A percentile compares a stretch with the other conserved stretches of the same genome.
phyloP scores from a whole-genome alignment of 2,797 vertebrate genomes.

The Artibeus lituratus region DNA sequence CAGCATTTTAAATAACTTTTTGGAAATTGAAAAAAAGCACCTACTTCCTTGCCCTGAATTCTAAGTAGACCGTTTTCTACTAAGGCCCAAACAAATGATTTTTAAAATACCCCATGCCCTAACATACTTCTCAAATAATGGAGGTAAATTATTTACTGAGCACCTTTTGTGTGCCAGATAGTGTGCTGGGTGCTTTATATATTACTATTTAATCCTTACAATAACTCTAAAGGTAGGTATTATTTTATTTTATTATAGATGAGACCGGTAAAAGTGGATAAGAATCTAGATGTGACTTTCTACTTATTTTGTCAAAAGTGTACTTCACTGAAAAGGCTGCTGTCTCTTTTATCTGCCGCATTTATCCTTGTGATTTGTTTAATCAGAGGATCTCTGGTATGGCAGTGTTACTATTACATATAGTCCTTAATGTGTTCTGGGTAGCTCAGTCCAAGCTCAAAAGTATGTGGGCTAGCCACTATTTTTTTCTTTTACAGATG shows the following conservation, averaged over 20 bases:
- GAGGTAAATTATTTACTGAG: neutral
- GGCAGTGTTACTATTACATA: neutral
- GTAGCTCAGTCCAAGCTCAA: neutral
- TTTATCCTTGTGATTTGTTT: slow-evolving; percentile 7
- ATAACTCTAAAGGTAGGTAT: neutral
- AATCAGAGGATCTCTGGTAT: neutral
- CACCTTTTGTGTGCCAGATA: neutral
- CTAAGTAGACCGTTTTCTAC: neutral
- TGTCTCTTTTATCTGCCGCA: neutral
- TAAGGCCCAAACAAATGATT: neutral
- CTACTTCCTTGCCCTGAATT: neutral
- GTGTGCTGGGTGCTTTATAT: neutral
- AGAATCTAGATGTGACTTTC: neutral
- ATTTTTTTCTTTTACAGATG: slow-evolving; percentile 32
- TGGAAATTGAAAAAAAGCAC: neutral
- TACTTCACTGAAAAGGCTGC: neutral
- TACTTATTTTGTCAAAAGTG: neutral
- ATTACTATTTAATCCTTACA: neutral
- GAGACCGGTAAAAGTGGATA: neutral
- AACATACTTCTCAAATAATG: neutral
- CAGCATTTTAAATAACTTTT: slow-evolving; percentile 20
- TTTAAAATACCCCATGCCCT: neutral
- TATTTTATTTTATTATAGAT: slow-evolving; percentile 36
- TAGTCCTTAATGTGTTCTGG: neutral
- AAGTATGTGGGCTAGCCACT: neutral